Evolutionary conservation across 2,113 vertebrate species (phyloP), one percentile per base, ranked within the genome.

Genomic region (Heloderma charlesbogerti): DNA sequence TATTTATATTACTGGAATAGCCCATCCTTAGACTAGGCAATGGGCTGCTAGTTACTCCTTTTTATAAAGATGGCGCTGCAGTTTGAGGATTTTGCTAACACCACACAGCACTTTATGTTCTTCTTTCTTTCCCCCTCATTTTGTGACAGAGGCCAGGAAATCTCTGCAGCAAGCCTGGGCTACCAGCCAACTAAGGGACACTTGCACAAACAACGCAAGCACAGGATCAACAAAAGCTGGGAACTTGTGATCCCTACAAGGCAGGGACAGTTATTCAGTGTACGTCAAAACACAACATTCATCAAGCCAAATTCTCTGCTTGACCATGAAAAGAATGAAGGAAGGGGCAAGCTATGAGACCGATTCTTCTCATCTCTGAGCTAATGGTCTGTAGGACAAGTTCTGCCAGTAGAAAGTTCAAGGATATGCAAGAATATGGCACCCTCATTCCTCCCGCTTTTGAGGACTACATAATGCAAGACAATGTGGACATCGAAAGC

Each of bases 171-270:
- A 87, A 43, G 86, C 18, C 88, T 89, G 12, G 37, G 29, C 37
- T 43, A 83, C 29, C 67, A 72, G 88, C 37, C 69, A 72, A 54
- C 31, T 57, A 43, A 74, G 34, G 29, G n/a, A 60, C 72, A 54
- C 34, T 74, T 74, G 18, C 20, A 29, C 71, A n/a, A 89, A 63
- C 69, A 75, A n/a, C 34, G n/a, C 13, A 82, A 77, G 25, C 31
- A 57, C 25, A 40, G 13, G 27, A 45, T 67, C 15, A 71, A 16
- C 22, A 90, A 87, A 72, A 72, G 2, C 45, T 18, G 2, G 0
- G 40, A 94, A 81, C 75, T 83, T 88, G 54, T 18, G 4, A 80
- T 92, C 63, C 84, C 27, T 48, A 48, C 75, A 29, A 75, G 20
- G 27, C 43, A 74, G 69, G 40, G 37, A 43, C 69, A 34, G 13